These are phyloP conservation scores for Prietella phreatophila DNA, from an alignment of 2,113 vertebrate species.

Conservation along the genomic window DNA sequence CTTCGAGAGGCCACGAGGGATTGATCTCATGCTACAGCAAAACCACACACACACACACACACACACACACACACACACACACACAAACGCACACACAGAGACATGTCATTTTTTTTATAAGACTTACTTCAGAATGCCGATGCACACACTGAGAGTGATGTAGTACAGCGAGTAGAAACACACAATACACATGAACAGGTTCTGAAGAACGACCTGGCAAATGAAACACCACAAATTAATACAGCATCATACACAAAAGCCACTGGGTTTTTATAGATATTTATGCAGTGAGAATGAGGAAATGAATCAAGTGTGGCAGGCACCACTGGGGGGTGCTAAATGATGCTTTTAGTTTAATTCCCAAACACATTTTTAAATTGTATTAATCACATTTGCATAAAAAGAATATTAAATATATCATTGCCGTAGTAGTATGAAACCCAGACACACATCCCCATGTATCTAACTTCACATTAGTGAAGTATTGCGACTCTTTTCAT, in stretches of 20 bases:
- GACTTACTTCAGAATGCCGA: conserved; percentile 72
- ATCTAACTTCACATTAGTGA: background rate
- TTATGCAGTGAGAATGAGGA: background rate
- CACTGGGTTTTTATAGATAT: background rate
- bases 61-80: background rate
- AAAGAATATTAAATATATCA: too few species aligned
- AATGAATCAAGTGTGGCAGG: background rate
- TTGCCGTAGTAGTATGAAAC: background rate
- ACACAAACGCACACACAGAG: too few species aligned
- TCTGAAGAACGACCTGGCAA: conserved; percentile 72
- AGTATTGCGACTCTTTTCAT: background rate
- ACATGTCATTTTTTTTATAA: background rate
- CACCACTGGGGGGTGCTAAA: too few species aligned
- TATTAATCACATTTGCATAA: background rate
- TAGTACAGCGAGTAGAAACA: conserved; percentile 78
- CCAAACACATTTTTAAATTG: background rate
- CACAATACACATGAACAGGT: conserved; percentile 74
- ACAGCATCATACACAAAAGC: background rate
- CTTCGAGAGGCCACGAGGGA: background rate
- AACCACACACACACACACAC: background rate
- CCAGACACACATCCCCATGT: background rate
- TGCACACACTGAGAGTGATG: conserved; percentile 72
- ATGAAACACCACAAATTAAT: conserved; percentile 3
- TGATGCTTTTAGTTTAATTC: background rate
- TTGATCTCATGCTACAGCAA: conserved; percentile 31